Base-by-base conservation (phyloP, 1,140 invertebrate species). In the Drosophila nannoptera region DNA sequence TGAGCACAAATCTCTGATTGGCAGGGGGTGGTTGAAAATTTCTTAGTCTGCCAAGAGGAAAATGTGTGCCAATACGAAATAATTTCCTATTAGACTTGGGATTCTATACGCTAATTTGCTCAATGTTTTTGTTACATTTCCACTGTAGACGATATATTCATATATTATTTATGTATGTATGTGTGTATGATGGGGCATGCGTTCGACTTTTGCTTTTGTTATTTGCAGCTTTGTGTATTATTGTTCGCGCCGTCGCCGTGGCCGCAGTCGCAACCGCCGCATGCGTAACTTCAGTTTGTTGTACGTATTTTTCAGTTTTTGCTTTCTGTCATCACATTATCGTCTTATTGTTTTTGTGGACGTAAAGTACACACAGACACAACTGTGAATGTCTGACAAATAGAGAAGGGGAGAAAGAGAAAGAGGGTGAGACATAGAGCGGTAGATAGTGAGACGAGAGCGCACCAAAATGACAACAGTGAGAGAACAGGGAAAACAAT, bases 51-150 rank as follows among this genome's bases (percentile, higher is more conserved):
- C 71, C 45, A 31, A 68, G 16, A 16, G 36, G 42, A 29, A 38
- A 16, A 33, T 40, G n/a, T 54, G 14, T 22, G 22, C 22, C 22
- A 31, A 40, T 61, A 40, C 59, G 73, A 73, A 77, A 81, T 76
- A 77, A 80, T 77, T 81, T 80, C 77, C 77, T 63, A 81, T 81
- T 80, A 69, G 77, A 61, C 22, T 22, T 22, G 22, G 1, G 22
- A 22, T 22, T 3, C 22, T 3, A 22, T 22, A 22, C 22, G 3
- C 22, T 22, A 22, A 72, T 63, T 32, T 22, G 48, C 31, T 48
- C 35, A 38, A 9, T 45, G 32, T 16, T 64, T 38, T 43, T 31
- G 4, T 38, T 50, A 59, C 52, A 11, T n/a, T 45, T 53, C 22
- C 3, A 22, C 29, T 33, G 36, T 16, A 40, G 52, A 33, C n/a